phyloP scores from a whole-genome alignment of 1,140 invertebrate genomes.

The Antheraea mylitta region DNA sequence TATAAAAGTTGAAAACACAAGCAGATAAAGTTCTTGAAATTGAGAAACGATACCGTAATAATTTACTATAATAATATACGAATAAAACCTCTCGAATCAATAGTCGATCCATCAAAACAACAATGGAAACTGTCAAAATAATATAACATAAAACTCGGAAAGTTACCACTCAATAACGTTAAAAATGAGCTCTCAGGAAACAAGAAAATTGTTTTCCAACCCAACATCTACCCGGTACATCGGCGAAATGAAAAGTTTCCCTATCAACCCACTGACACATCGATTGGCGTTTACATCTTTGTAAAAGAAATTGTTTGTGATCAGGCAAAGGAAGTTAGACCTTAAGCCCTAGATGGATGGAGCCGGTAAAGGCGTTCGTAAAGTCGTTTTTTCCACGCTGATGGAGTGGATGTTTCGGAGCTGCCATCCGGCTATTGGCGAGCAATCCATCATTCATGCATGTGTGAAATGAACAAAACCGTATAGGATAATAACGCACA shows the following conservation, averaged over 20 bases:
- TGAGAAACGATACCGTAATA: too few species aligned
- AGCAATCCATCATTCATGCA: conserved; percentile 67
- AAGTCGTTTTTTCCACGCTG: conserved; percentile 45
- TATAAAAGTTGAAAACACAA: too few species aligned
- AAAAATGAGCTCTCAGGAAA: conserved; percentile 69
- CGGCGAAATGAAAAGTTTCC: conserved; percentile 75
- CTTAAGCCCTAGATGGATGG: conserved; percentile 41
- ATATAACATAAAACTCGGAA: conserved; percentile 46
- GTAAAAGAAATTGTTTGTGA: conserved; percentile 62
- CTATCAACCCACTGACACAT: conserved; percentile 72
- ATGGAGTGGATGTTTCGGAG: conserved; percentile 52
- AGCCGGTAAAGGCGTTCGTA: conserved; percentile 16
- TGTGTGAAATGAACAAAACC: conserved; percentile 57
- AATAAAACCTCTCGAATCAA: conserved; percentile 12
- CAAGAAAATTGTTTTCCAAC: conserved; percentile 71
- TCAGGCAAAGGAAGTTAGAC: conserved; percentile 59
- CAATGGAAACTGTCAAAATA: conserved; percentile 40
- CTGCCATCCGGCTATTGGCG: conserved; percentile 57
- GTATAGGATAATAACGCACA: conserved; percentile 25
- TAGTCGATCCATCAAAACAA: conserved; percentile 32
- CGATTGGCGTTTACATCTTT: conserved; percentile 75
- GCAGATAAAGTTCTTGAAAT: too few species aligned
- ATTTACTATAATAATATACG: neutral
- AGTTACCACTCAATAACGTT: conserved; percentile 70
- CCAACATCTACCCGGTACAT: conserved; percentile 63